Conservation (phyloP, 2,888 invertebrate genomes). For the Mesorhabditis belari region DNA sequence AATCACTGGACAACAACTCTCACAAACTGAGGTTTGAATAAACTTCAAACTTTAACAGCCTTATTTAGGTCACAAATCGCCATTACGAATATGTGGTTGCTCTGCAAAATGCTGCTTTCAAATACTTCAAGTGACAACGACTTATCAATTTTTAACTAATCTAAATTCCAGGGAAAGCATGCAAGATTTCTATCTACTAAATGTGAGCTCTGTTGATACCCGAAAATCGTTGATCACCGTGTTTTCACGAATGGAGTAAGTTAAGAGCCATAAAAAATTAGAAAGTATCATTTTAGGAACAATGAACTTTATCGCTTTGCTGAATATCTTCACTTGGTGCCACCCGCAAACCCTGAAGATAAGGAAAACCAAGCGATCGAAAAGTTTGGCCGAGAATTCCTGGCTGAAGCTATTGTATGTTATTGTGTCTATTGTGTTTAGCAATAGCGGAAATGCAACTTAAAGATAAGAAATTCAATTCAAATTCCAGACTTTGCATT, state of each 20-base stretch:
- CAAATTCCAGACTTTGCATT: slow-evolving; percentile 27
- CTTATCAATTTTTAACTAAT: background rate
- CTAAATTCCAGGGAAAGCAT: slow-evolving; percentile 55
- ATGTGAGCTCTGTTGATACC: slow-evolving; percentile 90
- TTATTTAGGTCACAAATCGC: slow-evolving; percentile 69
- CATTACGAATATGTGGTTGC: slow-evolving; percentile 88
- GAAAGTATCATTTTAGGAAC: slow-evolving; percentile 59
- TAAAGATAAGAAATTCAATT: background rate
- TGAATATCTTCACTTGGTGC: slow-evolving; percentile 77
- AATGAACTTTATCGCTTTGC: slow-evolving; percentile 77
- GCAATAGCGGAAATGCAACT: background rate
- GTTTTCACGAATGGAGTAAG: slow-evolving; percentile 59
- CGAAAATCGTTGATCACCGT: slow-evolving; percentile 75
- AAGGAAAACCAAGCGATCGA: slow-evolving; percentile 12
- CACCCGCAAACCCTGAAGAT: slow-evolving; percentile 64
- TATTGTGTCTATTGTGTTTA: background rate
- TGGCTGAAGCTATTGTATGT: slow-evolving; percentile 76
- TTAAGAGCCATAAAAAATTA: background rate
- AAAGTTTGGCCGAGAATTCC: slow-evolving; percentile 63
- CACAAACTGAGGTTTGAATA: slow-evolving; percentile 43
- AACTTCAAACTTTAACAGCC: background rate
- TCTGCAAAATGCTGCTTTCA: slow-evolving; percentile 86
- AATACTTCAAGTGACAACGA: slow-evolving; percentile 52
- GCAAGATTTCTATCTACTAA: slow-evolving; percentile 77
- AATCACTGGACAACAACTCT: slow-evolving; percentile 38